Conservation (phyloP, 2,797 vertebrate genomes). For the Pantherophis alleghaniensis region DNA sequence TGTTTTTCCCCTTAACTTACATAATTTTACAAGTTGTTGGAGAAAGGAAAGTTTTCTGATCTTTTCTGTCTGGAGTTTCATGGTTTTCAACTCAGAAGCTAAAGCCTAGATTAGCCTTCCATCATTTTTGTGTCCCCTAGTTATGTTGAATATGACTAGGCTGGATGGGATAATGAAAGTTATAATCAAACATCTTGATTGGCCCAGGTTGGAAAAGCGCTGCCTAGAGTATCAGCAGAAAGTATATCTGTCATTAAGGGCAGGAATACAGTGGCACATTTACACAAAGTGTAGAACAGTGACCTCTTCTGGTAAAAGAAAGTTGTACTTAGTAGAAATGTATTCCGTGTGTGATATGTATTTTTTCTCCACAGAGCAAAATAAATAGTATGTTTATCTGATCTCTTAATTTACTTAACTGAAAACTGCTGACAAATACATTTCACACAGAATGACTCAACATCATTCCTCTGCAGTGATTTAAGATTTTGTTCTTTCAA, state of each 20-base stretch:
- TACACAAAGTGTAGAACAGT: constrained; percentile 46
- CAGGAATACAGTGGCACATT: not conserved
- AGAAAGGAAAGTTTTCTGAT: not conserved
- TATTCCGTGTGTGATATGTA: fast-evolving
- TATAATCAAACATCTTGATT: not conserved
- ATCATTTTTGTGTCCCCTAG: not conserved
- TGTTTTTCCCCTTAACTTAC: not conserved
- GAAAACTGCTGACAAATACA: not conserved
- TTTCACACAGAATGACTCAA: not conserved
- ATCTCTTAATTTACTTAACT: not conserved
- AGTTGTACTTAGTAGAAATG: not conserved
- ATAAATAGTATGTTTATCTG: not conserved
- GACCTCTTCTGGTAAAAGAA: constrained; percentile 54
- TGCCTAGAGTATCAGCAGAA: not conserved
- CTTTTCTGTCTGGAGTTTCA: not conserved
- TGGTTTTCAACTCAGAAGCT: not conserved
- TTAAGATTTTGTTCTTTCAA: not conserved
- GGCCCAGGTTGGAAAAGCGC: not conserved
- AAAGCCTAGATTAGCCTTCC: not conserved
- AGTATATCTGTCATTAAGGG: not conserved
- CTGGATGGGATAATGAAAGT: not conserved
- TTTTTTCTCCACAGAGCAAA: not conserved
- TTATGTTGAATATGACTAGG: not conserved
- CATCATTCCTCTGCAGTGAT: not conserved
- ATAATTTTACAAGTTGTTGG: not conserved